Evolutionary conservation across 2,113 vertebrate species (phyloP).

Genomic region (Rattus norvegicus): DNA sequence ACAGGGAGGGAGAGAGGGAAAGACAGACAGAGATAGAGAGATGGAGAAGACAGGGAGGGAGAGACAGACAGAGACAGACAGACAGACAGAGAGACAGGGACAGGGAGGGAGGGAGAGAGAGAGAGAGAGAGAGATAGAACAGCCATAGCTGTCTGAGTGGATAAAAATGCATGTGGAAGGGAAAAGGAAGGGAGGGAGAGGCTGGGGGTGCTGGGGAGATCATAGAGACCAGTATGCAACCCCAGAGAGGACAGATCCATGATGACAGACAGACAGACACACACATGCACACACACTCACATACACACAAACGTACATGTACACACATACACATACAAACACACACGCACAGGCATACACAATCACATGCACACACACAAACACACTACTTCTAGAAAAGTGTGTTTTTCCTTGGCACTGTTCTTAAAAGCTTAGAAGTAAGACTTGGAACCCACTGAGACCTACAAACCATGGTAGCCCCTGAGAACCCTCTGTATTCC

Average conservation of each 20-base stretch:
- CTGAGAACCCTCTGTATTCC: background rate
- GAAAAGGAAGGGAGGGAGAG: background rate
- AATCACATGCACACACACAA: background rate
- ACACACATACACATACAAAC: background rate
- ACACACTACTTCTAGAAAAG: background rate
- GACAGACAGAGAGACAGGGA: no score
- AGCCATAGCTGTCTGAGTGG: background rate
- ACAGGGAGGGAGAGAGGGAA: background rate
- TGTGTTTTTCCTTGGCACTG: background rate
- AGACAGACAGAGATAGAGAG: no score
- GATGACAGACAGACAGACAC: background rate
- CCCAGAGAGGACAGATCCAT: background rate
- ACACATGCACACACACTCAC: background rate
- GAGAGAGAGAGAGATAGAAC: background rate
- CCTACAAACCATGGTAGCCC: background rate
- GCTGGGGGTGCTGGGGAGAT: no score
- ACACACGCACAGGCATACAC: background rate
- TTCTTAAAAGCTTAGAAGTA: background rate
- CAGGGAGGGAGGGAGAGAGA: background rate
- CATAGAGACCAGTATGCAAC: background rate
- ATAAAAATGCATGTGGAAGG: slow-evolving; percentile 43
- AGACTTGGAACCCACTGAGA: background rate
- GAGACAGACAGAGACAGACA: no score
- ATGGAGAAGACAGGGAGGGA: no score
- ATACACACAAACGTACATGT: background rate